Evolutionary conservation across 1,140 invertebrate genomes (phyloP), one percentile per base, ranked within the genome.

Genomic region (Ooceraea biroi): DNA sequence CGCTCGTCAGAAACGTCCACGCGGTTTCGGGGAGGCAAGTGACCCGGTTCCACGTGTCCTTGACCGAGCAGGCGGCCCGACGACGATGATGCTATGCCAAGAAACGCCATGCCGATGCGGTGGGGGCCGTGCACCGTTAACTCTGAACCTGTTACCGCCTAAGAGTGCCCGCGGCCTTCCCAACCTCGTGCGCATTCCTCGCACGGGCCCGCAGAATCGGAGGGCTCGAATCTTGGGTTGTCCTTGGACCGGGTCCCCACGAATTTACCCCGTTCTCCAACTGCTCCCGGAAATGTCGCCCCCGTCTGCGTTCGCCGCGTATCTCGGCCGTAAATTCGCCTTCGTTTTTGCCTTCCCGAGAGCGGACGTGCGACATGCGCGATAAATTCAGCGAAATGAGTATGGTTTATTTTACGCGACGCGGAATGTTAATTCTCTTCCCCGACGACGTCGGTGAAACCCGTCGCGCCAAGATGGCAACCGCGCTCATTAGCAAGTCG

Each of bases 121-220:
- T 87, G 88, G 88, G 88, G 83, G 85, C 12, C 80, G 52, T 87
- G 58, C 85, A 89, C 88, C 88, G 88, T 90, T 90, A 90, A 90
- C 74, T 90, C 88, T 90, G 88, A 90, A 90, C 88, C 88, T 90
- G 88, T 87, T 90, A 80, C 88, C 57, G 52, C 61, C 50, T 86
- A 88, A 82, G 72, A 89, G 22, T 46, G 83, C 83, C 73, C 48
- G 73, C 80, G 85, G 85, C 85, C 88, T 85, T 85, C 77, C 48
- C 76, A 87, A 83, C 58, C 73, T 82, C 61, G 19, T n/a, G 63
- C 60, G 69, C 88, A 90, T 90, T 87, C 83, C 88, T 82, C n/a
- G 22, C 14, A 58, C 63, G 61, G 36, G 36, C 7, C 36, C 7
- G 36, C 63, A 60, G 52, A 71, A 50, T 58, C n/a, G 36, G n/a